Base-by-base conservation (phyloP, 1,140 invertebrate species). In the Drosophila bocqueti region DNA sequence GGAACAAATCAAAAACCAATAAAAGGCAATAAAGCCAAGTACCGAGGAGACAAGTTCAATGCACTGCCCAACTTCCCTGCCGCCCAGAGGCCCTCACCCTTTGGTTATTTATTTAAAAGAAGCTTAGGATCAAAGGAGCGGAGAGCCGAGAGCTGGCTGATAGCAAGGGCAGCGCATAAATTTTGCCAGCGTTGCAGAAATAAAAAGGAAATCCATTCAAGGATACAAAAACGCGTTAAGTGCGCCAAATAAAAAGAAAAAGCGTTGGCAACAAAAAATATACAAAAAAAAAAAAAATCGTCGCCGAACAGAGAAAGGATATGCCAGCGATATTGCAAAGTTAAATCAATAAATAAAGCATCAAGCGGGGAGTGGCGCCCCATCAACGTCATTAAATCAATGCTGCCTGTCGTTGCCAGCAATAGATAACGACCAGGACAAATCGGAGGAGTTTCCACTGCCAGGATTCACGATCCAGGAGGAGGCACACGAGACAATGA, bases 311-410 rank as follows among this genome's bases (percentile, higher is more conserved):
- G 49, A 59, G 60, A 79, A 79, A 58, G 76, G 57, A 80, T 89
- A 89, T 69, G 67, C 69, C 66, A 60, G 79, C 79, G 80, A 89
- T 83, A 87, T 87, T 84, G 81, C 85, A 90, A 89, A 89, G 86
- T 90, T 90, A 90, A 90, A 90, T 90, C 86, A 90, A 90, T 90
- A 90, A 90, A 90, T 91, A 90, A 90, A 91, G 86, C 86, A 90
- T 86, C 76, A 79, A 80, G 66, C 63, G 68, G 40, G 54, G 47
- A 57, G 45, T 31, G 9, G 77, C 54, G 76, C 77, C 81, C 73
- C 84, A 83, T 92, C 91, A 92, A 92, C 76, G 91, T 92, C 91
- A 92, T 92, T 92, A 92, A 92, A 92, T 92, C 91, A 92, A 92
- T 92, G 91, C 83, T 82, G 85, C 85, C 67, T 80, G 77, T 80